phyloP scores from a whole-genome alignment of 1,140 invertebrate genomes.

The Agrypnia vestita region DNA sequence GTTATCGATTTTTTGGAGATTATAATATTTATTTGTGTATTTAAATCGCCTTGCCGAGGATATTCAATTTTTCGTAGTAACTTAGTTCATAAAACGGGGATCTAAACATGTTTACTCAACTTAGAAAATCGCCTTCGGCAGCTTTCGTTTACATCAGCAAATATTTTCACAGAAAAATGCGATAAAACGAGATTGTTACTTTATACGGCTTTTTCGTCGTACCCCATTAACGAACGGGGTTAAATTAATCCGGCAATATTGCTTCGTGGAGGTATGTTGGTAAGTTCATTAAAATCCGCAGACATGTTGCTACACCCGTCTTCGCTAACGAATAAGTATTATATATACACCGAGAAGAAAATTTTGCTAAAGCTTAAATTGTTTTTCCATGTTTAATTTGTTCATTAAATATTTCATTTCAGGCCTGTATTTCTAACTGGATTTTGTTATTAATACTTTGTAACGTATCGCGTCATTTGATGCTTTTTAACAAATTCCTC shows the following conservation, averaged over 20 bases:
- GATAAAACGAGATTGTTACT: slow-evolving; percentile 39
- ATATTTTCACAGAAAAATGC: slow-evolving; percentile 40
- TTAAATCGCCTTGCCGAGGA: slow-evolving; percentile 3
- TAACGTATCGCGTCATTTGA: too few species aligned
- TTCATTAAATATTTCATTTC: too few species aligned
- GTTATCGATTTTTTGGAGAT: slow-evolving; percentile 27
- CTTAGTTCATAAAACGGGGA: not conserved
- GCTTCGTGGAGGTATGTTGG: not conserved
- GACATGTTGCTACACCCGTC: not conserved
- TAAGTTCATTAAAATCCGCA: slow-evolving; percentile 27
- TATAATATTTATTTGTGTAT: too few species aligned
- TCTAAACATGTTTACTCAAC: slow-evolving; percentile 23
- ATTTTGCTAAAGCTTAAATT: too few species aligned
- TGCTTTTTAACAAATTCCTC: too few species aligned
- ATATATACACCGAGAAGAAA: too few species aligned
- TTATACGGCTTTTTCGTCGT: not conserved
- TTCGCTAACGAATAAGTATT: not conserved
- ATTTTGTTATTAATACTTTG: too few species aligned
- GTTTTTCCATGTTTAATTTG: too few species aligned
- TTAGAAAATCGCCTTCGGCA: slow-evolving; percentile 6
- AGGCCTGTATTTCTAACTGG: too few species aligned
- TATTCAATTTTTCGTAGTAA: slow-evolving; percentile 28
- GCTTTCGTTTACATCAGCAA: slow-evolving; percentile 48
- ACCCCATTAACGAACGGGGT: slow-evolving; percentile 15
- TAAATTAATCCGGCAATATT: slow-evolving; percentile 31